Conservation (phyloP, 2,888 invertebrate genomes). For the Pterostichus madidus region DNA sequence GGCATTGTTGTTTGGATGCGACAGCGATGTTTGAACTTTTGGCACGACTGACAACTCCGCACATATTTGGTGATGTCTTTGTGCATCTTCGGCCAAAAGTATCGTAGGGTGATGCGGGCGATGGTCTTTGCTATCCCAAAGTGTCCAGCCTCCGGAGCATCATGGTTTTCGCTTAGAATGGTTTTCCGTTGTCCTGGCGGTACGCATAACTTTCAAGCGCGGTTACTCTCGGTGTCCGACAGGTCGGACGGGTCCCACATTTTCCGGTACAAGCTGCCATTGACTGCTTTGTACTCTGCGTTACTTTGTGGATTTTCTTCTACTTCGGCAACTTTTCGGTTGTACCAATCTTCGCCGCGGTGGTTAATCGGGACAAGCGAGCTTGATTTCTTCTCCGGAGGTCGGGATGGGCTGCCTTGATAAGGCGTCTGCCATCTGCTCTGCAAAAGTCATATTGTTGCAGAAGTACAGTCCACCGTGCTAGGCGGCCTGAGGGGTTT, state of each 20-base stretch:
- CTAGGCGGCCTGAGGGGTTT: constrained; percentile 69
- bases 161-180: constrained; percentile 58
- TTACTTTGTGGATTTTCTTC: neutral
- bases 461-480: constrained; percentile 69
- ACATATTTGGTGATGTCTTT: constrained; percentile 66
- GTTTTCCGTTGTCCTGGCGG: constrained; percentile 5
- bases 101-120: constrained; percentile 57
- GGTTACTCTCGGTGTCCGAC: neutral
- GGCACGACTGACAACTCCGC: neutral
- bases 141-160: constrained; percentile 66
- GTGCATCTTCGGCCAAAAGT: constrained; percentile 68
- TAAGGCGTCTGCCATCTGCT: constrained; percentile 61
- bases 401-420: constrained; percentile 44
- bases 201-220: constrained; percentile 28
- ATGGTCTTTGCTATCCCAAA: constrained; percentile 67
- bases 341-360: too few relatives aligned
- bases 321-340: neutral
- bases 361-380: too few relatives aligned
- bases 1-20: constrained; percentile 57
- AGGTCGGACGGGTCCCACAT: too few relatives aligned
- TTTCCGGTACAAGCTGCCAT: too few relatives aligned
- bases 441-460: constrained; percentile 68
- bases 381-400: too few relatives aligned
- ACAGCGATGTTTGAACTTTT: constrained; percentile 53
- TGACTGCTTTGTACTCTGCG: neutral